Conservation (phyloP, 2,797 vertebrate genomes). For the Lerista edwardsae region DNA sequence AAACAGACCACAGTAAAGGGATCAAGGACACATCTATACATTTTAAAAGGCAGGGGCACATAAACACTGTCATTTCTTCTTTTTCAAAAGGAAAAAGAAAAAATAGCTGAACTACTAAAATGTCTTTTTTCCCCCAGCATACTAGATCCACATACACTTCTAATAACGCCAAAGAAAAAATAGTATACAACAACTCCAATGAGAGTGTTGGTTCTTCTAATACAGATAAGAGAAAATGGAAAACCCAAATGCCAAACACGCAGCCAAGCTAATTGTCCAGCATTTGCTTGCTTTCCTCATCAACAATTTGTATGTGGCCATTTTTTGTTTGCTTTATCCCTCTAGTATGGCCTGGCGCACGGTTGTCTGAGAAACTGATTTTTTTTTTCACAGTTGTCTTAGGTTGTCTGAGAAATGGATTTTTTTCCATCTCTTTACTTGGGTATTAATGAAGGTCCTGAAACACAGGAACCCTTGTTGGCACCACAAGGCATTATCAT, state of each 20-base stretch:
- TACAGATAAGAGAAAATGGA: not conserved
- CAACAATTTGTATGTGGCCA: not conserved
- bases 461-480: constrained; percentile 35
- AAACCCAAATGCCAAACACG: not conserved
- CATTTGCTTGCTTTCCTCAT: not conserved
- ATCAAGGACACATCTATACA: not conserved
- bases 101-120: not conserved
- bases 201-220: not conserved
- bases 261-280: not conserved
- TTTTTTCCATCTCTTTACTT: constrained; percentile 36
- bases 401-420: constrained; percentile 22
- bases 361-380: not conserved
- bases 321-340: constrained; percentile 12
- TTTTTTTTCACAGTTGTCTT: no score
- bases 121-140: not conserved
- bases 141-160: not conserved
- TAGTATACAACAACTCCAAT: not conserved
- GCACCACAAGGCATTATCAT: constrained; percentile 12
- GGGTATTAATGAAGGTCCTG: constrained; percentile 25
- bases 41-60: constrained; percentile 17
- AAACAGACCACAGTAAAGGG: constrained; percentile 9
- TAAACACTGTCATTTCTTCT: not conserved
- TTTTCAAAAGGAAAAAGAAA: not conserved
- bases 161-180: no score
- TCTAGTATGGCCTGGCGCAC: constrained; percentile 9